Evolutionary conservation across 2,888 invertebrate species (phyloP).

Genomic region (Yponomeuta plumbellus): DNA sequence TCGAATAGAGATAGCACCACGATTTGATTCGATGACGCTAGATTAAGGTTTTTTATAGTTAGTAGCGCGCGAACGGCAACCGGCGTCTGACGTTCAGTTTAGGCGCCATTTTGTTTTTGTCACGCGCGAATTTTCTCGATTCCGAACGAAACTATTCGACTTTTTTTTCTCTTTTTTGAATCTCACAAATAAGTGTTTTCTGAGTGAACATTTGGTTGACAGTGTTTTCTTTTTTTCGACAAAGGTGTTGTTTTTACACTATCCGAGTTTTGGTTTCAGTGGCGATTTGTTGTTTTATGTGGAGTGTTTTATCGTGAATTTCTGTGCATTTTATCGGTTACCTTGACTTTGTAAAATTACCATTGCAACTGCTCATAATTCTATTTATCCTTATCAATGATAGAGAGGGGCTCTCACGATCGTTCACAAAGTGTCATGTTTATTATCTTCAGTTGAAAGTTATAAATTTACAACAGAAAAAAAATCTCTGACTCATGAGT

Average conservation of each 20-base stretch:
- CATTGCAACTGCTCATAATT: neutral
- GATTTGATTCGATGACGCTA: slow-evolving; percentile 50
- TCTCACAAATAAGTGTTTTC: slow-evolving; percentile 39
- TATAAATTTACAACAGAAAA: too few relatives aligned
- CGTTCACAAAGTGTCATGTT: too few relatives aligned
- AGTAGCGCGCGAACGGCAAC: slow-evolving; percentile 61
- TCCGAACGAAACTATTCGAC: slow-evolving; percentile 28
- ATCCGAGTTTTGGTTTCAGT: neutral
- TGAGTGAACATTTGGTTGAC: slow-evolving; percentile 35
- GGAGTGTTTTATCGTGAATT: neutral
- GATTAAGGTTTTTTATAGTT: slow-evolving; percentile 36
- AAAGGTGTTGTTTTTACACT: slow-evolving; percentile 2
- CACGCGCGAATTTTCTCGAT: slow-evolving; percentile 22
- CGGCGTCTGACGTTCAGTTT: slow-evolving; percentile 52
- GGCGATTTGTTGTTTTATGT: neutral
- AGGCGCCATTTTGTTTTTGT: slow-evolving; percentile 30
- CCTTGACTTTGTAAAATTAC: neutral
- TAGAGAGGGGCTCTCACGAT: neutral
- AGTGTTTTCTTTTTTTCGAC: slow-evolving; percentile 37
- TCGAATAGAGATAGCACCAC: slow-evolving; percentile 24
- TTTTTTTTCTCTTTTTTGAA: slow-evolving; percentile 32
- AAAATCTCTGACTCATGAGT: too few relatives aligned
- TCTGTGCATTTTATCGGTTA: neutral
- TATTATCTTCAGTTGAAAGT: too few relatives aligned
- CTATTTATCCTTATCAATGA: neutral